phyloP scores from a whole-genome alignment of 2,113 vertebrate species.

The Xyrauchen texanus region DNA sequence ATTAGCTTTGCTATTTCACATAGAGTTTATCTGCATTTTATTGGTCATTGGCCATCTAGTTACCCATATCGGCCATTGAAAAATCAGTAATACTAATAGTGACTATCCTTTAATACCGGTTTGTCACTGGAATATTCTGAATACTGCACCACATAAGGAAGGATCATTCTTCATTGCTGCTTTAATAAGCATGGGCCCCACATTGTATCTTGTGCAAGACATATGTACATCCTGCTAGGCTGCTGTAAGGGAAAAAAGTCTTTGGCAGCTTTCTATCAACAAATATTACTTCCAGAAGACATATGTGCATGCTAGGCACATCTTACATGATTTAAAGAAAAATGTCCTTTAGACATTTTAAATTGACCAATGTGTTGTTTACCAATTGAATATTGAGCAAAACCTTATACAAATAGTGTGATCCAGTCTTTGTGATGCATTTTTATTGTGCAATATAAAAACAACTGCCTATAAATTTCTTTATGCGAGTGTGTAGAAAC shows the following conservation, averaged over 20 bases:
- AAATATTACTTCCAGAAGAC: constrained; percentile 22
- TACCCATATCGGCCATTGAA: too few species aligned
- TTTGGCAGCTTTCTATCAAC: constrained; percentile 22
- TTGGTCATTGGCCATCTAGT: too few species aligned
- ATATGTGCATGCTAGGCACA: background rate
- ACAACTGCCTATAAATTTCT: too few species aligned
- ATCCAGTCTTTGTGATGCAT: too few species aligned
- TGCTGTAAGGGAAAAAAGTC: background rate
- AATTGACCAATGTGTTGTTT: background rate
- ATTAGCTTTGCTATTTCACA: too few species aligned
- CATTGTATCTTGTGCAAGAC: constrained; percentile 39
- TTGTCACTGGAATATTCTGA: background rate
- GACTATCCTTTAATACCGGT: background rate
- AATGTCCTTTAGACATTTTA: background rate
- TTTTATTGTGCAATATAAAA: background rate
- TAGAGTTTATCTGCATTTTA: too few species aligned
- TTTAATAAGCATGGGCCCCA: constrained; percentile 28
- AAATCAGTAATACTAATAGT: too few species aligned
- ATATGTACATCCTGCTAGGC: constrained; percentile 21
- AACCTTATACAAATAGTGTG: too few species aligned
- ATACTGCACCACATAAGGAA: background rate
- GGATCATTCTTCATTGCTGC: constrained; percentile 12
- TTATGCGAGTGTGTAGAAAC: background rate
- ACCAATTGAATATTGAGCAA: too few species aligned
- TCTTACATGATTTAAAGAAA: background rate